Conservation (phyloP, 1,140 invertebrate genomes). For the Bombus huntii region DNA sequence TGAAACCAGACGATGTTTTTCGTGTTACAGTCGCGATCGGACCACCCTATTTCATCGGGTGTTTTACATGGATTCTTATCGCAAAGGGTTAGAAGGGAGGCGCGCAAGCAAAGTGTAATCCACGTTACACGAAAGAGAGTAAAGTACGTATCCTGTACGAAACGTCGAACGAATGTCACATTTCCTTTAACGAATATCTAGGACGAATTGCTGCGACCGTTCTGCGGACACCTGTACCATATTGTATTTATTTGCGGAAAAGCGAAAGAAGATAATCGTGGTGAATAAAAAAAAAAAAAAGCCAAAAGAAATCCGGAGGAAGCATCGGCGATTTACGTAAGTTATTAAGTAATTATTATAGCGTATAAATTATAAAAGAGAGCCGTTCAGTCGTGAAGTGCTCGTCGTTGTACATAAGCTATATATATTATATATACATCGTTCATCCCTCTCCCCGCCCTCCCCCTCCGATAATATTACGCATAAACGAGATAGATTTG, state of each 20-base stretch:
- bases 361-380: conserved; percentile 74
- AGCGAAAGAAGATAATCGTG: neutral
- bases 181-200: conserved; percentile 12
- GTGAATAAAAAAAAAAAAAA: neutral
- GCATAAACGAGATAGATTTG: conserved; percentile 69
- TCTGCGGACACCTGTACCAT: conserved; percentile 73
- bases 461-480: conserved; percentile 53
- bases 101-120: neutral
- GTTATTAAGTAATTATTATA: conserved; percentile 77
- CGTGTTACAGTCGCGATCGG: neutral
- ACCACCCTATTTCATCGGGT: neutral
- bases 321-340: conserved; percentile 71
- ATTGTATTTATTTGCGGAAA: conserved; percentile 79
- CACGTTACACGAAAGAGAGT: neutral
- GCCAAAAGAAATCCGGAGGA: conserved; percentile 50
- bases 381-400: conserved; percentile 28
- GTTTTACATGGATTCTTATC: neutral
- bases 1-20: neutral
- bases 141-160: neutral
- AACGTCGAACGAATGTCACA: neutral
- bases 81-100: neutral
- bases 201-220: neutral
- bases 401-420: conserved; percentile 72
- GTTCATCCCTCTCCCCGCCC: conserved; percentile 51
- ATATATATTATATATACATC: conserved; percentile 59